Conservation (phyloP, 2,797 vertebrate genomes). For the Bucorvus abyssinicus region DNA sequence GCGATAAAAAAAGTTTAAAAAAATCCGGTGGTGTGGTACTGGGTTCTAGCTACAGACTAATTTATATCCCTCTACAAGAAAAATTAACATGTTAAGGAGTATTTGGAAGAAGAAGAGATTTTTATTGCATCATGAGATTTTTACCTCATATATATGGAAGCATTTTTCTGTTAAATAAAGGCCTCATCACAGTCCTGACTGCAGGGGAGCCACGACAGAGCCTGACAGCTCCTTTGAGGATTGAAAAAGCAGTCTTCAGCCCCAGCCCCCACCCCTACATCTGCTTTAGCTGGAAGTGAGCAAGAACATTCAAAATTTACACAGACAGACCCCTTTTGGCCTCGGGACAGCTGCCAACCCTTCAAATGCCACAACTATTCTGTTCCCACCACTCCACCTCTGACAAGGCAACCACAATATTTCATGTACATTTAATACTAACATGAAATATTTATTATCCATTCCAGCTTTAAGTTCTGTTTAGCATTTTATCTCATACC, state of each 20-base stretch:
- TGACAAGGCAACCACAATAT: neutral
- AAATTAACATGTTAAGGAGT: neutral
- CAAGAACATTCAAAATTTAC: neutral
- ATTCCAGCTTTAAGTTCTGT: neutral
- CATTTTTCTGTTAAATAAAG: neutral
- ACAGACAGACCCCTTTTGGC: neutral
- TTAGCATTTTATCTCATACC: neutral
- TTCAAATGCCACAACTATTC: neutral
- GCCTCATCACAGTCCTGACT: neutral
- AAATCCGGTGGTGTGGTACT: neutral
- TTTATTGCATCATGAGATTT: neutral
- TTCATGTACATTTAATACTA: neutral
- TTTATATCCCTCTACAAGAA: neutral
- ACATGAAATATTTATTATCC: neutral
- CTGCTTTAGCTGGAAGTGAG: neutral
- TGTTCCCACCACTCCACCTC: neutral
- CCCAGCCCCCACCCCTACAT: neutral
- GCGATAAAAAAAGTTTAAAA: neutral
- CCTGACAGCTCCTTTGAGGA: neutral
- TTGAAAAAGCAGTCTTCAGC: neutral
- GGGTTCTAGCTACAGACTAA: neutral
- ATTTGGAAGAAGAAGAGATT: neutral
- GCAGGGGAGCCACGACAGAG: neutral
- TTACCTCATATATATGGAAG: neutral
- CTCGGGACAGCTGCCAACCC: neutral